These are phyloP conservation scores for Lophotis ruficrista DNA, from an alignment of 2,113 vertebrate genomes.

Conservation along the genomic window DNA sequence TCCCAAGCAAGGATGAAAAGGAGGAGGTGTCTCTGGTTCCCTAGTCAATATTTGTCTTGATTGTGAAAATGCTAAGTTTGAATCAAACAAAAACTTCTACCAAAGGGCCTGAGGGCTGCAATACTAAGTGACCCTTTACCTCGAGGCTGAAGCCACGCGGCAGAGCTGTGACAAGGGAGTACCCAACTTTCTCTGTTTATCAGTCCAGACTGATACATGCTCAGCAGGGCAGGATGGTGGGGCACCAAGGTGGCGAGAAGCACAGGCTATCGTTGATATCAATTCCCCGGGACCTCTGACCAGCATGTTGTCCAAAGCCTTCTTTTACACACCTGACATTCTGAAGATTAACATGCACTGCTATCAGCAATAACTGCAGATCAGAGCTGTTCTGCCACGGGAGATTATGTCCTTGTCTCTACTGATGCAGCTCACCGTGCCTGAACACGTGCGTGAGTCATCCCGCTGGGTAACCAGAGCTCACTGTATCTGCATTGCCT, in stretches of 20 bases:
- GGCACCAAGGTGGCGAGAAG: not conserved
- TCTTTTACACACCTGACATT: not conserved
- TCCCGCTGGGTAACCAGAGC: not conserved
- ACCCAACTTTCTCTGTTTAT: not conserved
- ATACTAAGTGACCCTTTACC: not conserved
- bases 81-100: not conserved
- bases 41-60: constrained; percentile 5
- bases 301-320: not conserved
- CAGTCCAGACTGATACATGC: not conserved
- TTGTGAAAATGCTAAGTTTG: constrained; percentile 10
- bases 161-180: not conserved
- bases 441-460: rapidly evolving
- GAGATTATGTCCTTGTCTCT: not conserved
- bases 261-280: not conserved
- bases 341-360: not conserved
- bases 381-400: not conserved
- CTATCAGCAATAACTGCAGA: not conserved
- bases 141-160: not conserved
- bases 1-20: not conserved
- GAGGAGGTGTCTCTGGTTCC: not conserved
- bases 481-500: not conserved
- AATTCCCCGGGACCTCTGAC: not conserved
- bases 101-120: not conserved
- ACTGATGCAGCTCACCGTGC: not conserved
- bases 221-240: not conserved